A percentile compares a stretch with the other conserved stretches of the same genome.
Evolutionary conservation across 2,888 invertebrate species (phyloP).

Genomic region (Uloborus plumipes): DNA sequence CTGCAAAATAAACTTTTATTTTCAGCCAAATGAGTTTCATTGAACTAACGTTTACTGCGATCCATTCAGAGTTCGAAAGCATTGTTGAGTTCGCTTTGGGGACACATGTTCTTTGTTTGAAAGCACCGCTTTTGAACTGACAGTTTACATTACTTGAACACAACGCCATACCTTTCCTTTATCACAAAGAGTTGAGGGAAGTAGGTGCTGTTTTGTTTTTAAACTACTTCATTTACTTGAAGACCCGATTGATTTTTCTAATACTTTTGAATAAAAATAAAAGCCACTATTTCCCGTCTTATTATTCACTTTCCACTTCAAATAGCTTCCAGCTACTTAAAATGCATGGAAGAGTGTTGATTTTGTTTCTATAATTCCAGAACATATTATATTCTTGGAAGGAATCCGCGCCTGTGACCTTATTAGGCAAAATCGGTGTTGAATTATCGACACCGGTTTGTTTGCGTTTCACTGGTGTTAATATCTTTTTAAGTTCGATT

Average conservation of each 20-base stretch:
- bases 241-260: neutral
- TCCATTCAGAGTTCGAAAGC: neutral
- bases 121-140: conserved; percentile 7
- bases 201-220: neutral
- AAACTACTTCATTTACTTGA: conserved; percentile 1
- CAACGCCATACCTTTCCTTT: neutral
- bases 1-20: conserved; percentile 35
- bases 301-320: conserved; percentile 14
- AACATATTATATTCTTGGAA: too few relatives aligned
- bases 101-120: conserved; percentile 23
- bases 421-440: too few relatives aligned
- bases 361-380: too few relatives aligned
- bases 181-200: conserved; percentile 5
- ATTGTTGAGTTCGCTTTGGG: conserved; percentile 8
- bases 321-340: neutral
- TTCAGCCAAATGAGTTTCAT: conserved; percentile 20
- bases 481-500: too few relatives aligned
- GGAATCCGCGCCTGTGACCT: too few relatives aligned
- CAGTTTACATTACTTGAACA: neutral
- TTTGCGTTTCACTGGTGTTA: too few relatives aligned
- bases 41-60: conserved; percentile 1
- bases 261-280: conserved; percentile 5
- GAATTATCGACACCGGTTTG: too few relatives aligned
- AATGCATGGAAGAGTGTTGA: too few relatives aligned
- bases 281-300: conserved; percentile 1